Evolutionary conservation across 2,113 vertebrate genomes (phyloP).

Genomic region (Actenoides lindsayi): DNA sequence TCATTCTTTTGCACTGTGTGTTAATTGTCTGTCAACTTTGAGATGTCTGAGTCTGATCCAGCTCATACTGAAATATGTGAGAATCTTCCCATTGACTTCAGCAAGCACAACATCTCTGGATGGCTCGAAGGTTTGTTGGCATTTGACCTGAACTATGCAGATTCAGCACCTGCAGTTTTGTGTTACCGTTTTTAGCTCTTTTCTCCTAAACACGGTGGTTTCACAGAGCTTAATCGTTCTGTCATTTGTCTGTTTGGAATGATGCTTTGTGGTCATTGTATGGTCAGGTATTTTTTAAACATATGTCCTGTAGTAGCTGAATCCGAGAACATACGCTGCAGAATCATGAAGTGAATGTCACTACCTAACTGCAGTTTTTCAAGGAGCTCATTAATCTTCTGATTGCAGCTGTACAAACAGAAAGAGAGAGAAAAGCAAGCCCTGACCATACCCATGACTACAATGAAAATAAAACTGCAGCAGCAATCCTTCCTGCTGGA

Average conservation of each 20-base stretch:
- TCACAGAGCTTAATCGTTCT: neutral
- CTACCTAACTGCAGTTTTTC: neutral
- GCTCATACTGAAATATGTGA: neutral
- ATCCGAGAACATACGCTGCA: neutral
- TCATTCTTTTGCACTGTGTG: neutral
- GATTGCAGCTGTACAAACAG: neutral
- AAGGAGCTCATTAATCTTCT: neutral
- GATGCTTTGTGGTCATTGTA: neutral
- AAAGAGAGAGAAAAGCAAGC: neutral
- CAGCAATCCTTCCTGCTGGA: neutral
- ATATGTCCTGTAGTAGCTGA: neutral
- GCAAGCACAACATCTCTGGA: neutral
- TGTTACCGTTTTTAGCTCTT: neutral
- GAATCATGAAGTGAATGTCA: neutral
- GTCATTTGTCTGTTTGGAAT: neutral
- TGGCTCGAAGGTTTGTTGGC: neutral
- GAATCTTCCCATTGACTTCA: neutral
- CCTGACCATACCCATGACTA: neutral
- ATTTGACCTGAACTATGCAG: neutral
- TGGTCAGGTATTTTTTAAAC: neutral
- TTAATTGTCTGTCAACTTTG: neutral
- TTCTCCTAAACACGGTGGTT: neutral
- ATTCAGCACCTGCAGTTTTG: neutral
- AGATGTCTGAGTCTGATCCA: neutral
- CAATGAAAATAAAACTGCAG: neutral